Evolutionary conservation across 2,888 invertebrate species (phyloP).

Genomic region (Leptopterna dolabrata): DNA sequence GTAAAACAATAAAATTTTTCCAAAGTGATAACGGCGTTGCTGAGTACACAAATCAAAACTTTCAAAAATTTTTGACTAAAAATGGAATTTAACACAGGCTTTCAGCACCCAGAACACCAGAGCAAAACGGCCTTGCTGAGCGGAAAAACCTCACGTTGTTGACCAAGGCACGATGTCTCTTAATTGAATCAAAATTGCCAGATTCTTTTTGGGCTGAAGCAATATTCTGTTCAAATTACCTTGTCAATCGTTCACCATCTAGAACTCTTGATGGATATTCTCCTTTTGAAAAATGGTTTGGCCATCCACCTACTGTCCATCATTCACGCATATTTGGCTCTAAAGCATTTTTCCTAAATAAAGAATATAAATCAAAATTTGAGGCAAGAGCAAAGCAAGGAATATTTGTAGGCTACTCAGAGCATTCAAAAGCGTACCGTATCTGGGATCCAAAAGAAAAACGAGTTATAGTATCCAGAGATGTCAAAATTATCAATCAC

Average conservation of each 20-base stretch:
- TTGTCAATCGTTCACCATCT: constrained; percentile 5
- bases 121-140: constrained; percentile 40
- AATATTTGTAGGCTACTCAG: constrained; percentile 35
- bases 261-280: not conserved
- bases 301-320: not conserved
- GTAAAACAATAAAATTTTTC: constrained; percentile 40
- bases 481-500: not conserved
- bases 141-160: not conserved
- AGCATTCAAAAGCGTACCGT: not conserved
- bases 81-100: constrained; percentile 63
- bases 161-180: not conserved
- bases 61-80: constrained; percentile 61
- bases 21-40: constrained; percentile 14
- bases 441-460: not conserved
- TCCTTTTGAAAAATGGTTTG: constrained; percentile 17
- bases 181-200: not conserved
- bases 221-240: not conserved
- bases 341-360: too few species aligned
- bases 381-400: not conserved
- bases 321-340: too few species aligned
- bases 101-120: constrained; percentile 62
- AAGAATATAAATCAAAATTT: too few species aligned
- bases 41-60: constrained; percentile 56
- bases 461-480: not conserved
- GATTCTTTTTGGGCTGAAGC: constrained; percentile 60